These are phyloP conservation scores for Nanorana parkeri DNA, from an alignment of 2,113 vertebrate genomes.

Conservation along the genomic window DNA sequence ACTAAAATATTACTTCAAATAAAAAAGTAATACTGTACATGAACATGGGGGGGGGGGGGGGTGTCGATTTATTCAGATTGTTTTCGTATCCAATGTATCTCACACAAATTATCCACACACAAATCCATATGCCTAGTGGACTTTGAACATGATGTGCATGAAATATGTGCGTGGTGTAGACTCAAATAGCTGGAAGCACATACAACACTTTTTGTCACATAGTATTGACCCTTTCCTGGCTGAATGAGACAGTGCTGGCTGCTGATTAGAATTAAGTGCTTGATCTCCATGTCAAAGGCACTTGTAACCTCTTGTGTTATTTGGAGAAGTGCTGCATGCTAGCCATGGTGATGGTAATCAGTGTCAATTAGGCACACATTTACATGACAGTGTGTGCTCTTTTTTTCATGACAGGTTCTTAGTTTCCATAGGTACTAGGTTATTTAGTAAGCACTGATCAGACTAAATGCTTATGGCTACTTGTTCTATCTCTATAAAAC, in stretches of 20 bases:
- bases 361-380: not conserved
- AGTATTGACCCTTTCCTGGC: not conserved
- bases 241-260: not conserved
- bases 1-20: too few relatives aligned
- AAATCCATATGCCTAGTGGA: not conserved
- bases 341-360: constrained; percentile 34
- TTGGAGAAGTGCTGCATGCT: not conserved
- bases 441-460: not conserved
- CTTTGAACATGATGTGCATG: not conserved
- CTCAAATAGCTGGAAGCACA: not conserved
- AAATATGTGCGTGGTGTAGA: not conserved
- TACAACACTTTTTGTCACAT: not conserved
- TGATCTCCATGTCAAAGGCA: constrained; percentile 27
- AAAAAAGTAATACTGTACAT: too few relatives aligned
- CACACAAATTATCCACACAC: not conserved
- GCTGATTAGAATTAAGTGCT: not conserved
- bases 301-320: constrained; percentile 17
- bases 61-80: too few relatives aligned
- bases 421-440: constrained; percentile 41
- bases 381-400: constrained; percentile 16
- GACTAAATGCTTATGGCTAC: too few relatives aligned
- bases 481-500: too few relatives aligned
- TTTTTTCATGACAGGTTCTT: constrained; percentile 20
- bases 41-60: too few relatives aligned
- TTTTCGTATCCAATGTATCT: not conserved